Evolutionary conservation across 1,140 invertebrate genomes (phyloP).

Genomic region (Triops longicaudatus): DNA sequence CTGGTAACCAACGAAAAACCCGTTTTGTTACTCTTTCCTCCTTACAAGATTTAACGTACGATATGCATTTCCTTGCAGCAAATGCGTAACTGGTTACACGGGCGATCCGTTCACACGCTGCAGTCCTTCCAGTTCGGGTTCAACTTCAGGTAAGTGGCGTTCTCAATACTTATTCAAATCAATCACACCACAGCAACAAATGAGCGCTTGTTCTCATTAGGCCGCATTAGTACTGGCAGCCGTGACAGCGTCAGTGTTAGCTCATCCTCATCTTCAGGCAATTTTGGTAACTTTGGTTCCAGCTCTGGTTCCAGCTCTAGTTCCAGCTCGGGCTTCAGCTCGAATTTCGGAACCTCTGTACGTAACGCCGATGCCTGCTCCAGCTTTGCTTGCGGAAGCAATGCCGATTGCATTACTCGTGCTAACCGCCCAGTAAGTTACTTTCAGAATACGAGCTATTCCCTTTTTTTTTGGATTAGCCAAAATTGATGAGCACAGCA

Average conservation of each 20-base stretch:
- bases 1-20: conserved; percentile 19
- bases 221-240: background rate
- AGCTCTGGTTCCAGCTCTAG: too few species aligned
- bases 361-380: conserved; percentile 34
- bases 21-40: too few species aligned
- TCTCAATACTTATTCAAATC: background rate
- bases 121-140: background rate
- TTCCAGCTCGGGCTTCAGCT: background rate
- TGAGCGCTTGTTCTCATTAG: background rate
- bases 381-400: conserved; percentile 36
- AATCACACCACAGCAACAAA: background rate
- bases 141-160: background rate
- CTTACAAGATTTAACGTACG: too few species aligned
- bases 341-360: conserved; percentile 17
- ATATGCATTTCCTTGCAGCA: background rate
- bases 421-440: conserved; percentile 41
- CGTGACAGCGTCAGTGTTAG: conserved; percentile 6
- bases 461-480: background rate
- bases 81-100: conserved; percentile 30
- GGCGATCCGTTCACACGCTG: conserved; percentile 33
- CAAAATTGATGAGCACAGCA: background rate
- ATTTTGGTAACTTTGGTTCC: background rate
- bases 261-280: conserved; percentile 19
- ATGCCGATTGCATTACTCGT: conserved; percentile 44
- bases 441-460: background rate